Conservation (phyloP, 2,113 vertebrate genomes). For the Eupsittula cactorum region DNA sequence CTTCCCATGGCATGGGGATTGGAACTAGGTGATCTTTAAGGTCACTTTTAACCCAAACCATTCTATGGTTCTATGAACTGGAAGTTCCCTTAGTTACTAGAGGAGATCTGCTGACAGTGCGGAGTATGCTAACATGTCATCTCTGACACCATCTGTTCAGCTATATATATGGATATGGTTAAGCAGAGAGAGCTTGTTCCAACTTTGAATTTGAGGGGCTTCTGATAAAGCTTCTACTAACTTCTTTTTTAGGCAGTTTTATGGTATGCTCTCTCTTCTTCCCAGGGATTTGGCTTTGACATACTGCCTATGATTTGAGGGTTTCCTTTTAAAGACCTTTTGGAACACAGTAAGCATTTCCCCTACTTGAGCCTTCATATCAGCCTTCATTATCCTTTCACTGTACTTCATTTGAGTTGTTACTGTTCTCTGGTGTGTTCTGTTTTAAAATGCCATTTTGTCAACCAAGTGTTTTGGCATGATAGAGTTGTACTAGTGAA, state of each 20-base stretch:
- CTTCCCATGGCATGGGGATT: not conserved
- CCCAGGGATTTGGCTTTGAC: not conserved
- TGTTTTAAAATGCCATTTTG: not conserved
- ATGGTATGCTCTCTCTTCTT: not conserved
- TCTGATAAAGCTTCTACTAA: not conserved
- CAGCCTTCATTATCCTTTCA: not conserved
- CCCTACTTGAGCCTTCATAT: not conserved
- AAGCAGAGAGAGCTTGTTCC: not conserved
- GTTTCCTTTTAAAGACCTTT: not conserved
- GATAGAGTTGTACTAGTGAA: not conserved
- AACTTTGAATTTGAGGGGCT: not conserved
- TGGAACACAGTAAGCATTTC: not conserved
- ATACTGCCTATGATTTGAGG: not conserved
- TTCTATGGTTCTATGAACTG: not conserved
- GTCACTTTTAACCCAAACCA: not conserved
- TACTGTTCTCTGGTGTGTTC: not conserved
- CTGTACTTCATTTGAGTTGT: not conserved
- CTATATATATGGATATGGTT: not conserved
- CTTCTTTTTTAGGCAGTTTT: not conserved
- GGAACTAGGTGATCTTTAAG: not conserved
- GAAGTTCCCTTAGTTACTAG: not conserved
- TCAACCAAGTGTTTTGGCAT: not conserved
- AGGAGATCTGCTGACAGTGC: not conserved
- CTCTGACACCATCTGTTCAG: not conserved
- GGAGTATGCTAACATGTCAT: not conserved